Evolutionary conservation across 2,113 vertebrate genomes (phyloP).

Genomic region (Oryzias melastigma): DNA sequence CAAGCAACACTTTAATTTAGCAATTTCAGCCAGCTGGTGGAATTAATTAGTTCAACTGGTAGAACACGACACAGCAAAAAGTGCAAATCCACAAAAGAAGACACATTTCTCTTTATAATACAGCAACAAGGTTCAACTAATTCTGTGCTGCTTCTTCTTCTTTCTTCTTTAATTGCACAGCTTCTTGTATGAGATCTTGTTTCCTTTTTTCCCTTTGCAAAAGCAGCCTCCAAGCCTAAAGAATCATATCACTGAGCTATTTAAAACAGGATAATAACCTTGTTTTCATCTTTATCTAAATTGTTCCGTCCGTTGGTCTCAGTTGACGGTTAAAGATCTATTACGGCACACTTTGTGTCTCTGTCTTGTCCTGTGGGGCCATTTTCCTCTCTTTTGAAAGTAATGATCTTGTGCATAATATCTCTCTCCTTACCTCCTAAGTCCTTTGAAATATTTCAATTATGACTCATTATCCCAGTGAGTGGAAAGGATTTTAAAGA

Average conservation of each 20-base stretch:
- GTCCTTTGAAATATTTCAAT: slow-evolving; percentile 64
- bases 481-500: slow-evolving; percentile 58
- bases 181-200: neutral
- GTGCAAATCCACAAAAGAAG: too few relatives aligned
- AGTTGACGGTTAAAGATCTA: slow-evolving; percentile 55
- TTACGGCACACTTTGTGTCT: slow-evolving; percentile 55
- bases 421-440: slow-evolving; percentile 50
- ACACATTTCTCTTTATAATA: slow-evolving; percentile 1
- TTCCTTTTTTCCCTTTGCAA: neutral
- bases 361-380: slow-evolving; percentile 48
- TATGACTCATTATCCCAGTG: slow-evolving; percentile 66
- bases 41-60: slow-evolving; percentile 44
- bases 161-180: too few relatives aligned
- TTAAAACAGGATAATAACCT: slow-evolving; percentile 8
- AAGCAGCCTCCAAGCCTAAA: too few relatives aligned
- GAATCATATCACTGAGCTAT: neutral
- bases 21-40: slow-evolving; percentile 27
- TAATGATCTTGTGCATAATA: slow-evolving; percentile 62
- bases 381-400: slow-evolving; percentile 48
- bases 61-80: neutral
- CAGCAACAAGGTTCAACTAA: neutral
- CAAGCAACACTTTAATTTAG: slow-evolving; percentile 32
- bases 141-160: too few relatives aligned
- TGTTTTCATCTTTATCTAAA: slow-evolving; percentile 28
- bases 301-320: slow-evolving; percentile 21